Conservation (phyloP, 2,797 vertebrate species). For the Catharus ustulatus region DNA sequence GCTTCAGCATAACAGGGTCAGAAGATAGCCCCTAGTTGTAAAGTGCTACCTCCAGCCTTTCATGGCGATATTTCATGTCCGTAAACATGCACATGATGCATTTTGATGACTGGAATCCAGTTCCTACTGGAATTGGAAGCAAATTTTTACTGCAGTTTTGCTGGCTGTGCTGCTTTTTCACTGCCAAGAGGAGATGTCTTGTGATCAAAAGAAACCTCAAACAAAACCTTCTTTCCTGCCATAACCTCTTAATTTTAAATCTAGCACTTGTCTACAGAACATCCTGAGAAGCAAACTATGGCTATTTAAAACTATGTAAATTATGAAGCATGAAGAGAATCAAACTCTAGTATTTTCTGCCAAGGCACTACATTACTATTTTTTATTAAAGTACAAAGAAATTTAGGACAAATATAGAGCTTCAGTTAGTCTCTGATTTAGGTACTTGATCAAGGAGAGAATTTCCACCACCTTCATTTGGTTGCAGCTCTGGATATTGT, state of each 20-base stretch:
- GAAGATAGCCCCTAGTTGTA: not conserved
- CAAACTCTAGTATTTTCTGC: not conserved
- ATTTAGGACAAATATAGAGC: not conserved
- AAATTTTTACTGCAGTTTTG: not conserved
- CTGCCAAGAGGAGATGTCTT: not conserved
- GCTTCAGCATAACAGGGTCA: not conserved
- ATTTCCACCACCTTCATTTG: not conserved
- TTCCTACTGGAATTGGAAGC: not conserved
- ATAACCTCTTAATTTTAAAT: not conserved
- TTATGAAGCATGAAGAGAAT: not conserved
- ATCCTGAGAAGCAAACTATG: not conserved
- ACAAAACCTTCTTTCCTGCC: not conserved
- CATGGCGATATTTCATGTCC: not conserved
- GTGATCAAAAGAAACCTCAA: not conserved
- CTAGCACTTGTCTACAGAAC: not conserved
- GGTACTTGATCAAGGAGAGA: not conserved
- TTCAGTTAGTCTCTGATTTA: not conserved
- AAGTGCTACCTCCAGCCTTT: not conserved
- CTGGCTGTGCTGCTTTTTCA: not conserved
- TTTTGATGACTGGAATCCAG: not conserved
- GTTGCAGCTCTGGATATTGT: not conserved
- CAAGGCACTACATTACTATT: not conserved
- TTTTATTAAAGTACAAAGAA: not conserved
- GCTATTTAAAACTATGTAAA: not conserved
- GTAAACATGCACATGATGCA: not conserved